Percentiles rank a stretch among this genome's conserved stretches.
Conservation (phyloP, 2,113 vertebrate genomes). For the Centropus bengalensis region DNA sequence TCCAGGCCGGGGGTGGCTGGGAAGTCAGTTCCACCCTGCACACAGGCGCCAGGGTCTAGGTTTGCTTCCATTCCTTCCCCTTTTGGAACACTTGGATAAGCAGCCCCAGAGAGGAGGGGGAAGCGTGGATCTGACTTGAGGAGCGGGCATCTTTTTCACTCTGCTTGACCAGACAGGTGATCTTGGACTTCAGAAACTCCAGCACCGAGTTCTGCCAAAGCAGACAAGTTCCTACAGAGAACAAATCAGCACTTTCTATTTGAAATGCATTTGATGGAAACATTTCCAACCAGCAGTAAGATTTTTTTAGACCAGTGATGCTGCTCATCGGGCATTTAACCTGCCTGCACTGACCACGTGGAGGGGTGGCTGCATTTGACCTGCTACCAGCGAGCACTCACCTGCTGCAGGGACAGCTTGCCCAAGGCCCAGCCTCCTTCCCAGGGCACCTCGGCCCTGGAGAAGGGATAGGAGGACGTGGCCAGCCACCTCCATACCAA, state of each 20-base stretch:
- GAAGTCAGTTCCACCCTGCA: not conserved
- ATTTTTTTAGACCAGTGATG: not conserved
- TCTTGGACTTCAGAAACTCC: not conserved
- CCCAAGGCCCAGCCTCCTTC: not conserved
- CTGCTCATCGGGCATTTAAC: conserved; percentile 3
- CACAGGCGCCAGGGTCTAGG: not conserved
- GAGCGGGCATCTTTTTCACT: not conserved
- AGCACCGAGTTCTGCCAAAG: not conserved
- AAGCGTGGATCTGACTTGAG: not conserved
- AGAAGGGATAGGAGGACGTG: not conserved
- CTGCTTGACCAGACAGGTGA: not conserved
- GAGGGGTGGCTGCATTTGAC: not conserved
- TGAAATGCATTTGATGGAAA: not conserved
- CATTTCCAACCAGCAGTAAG: conserved; percentile 34
- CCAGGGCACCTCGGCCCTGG: not conserved
- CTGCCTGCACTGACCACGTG: not conserved
- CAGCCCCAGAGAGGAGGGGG: not conserved
- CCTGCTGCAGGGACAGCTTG: not conserved
- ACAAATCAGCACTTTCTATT: conserved; percentile 2
- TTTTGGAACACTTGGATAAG: not conserved
- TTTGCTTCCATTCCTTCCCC: not conserved
- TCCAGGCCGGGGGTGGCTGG: not conserved
- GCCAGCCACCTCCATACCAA: not conserved
- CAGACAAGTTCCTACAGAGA: not conserved
- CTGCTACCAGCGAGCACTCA: not conserved